Percentiles rank a stretch among this genome's conserved stretches.
phyloP scores from a whole-genome alignment of 2,113 vertebrate species.

The Chamaetylas fuelleborni region DNA sequence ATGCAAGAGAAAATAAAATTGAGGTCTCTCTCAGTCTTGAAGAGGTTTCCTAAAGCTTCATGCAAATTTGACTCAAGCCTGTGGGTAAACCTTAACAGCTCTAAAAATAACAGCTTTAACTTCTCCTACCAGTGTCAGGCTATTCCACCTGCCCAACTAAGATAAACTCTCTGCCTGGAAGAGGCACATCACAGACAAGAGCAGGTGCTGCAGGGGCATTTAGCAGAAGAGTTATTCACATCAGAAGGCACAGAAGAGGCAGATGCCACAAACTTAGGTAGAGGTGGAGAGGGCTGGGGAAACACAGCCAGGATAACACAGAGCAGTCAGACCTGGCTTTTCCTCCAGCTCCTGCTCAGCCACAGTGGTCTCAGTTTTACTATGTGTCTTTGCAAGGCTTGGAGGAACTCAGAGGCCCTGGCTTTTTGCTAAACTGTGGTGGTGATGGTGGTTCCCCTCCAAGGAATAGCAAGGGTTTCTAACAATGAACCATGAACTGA shows the following conservation, averaged over 20 bases:
- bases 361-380: background rate
- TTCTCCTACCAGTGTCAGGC: background rate
- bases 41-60: background rate
- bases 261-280: background rate
- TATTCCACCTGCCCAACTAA: background rate
- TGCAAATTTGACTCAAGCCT: background rate
- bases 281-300: background rate
- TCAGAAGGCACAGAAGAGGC: background rate
- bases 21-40: background rate
- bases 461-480: background rate
- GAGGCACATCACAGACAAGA: background rate
- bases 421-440: background rate
- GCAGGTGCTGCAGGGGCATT: background rate
- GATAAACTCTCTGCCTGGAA: background rate
- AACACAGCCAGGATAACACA: background rate
- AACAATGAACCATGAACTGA: background rate
- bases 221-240: background rate
- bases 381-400: background rate
- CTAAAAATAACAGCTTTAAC: background rate
- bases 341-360: background rate
- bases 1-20: background rate
- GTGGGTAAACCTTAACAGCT: background rate
- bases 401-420: background rate
- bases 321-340: background rate
- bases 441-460: background rate